phyloP scores from a whole-genome alignment of 1,140 invertebrate genomes.

The Rhopalosiphum maidis region DNA sequence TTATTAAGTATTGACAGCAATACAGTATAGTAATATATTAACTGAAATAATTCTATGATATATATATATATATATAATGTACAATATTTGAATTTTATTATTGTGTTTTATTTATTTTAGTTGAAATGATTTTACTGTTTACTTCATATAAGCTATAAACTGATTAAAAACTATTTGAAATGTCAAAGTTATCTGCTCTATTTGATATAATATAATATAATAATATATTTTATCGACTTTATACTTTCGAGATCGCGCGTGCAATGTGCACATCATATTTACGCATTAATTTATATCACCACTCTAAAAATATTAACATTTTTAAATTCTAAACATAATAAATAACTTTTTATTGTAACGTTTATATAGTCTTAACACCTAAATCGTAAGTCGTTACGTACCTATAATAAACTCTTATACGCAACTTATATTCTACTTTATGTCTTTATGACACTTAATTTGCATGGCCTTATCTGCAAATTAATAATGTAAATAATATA shows the following conservation, averaged over 20 bases:
- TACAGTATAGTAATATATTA: no score
- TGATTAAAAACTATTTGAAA: background rate
- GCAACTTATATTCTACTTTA: background rate
- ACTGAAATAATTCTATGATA: no score
- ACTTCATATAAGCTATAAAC: background rate
- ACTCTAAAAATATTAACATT: background rate
- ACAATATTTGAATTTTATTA: background rate
- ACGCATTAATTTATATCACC: background rate
- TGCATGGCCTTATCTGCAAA: background rate
- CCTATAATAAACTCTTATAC: background rate
- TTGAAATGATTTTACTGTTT: background rate
- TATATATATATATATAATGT: no score
- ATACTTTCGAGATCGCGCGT: background rate
- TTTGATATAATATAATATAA: background rate
- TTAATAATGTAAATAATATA: background rate
- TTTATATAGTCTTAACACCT: background rate
- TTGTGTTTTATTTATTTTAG: background rate
- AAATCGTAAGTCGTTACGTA: background rate
- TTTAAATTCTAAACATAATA: background rate
- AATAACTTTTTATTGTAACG: background rate
- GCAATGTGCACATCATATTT: background rate
- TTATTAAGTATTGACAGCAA: no score
- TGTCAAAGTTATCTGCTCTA: background rate
- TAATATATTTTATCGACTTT: slow-evolving; percentile 9
- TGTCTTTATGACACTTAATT: background rate